Evolutionary conservation across 2,888 invertebrate species (phyloP).

Genomic region (Diaprepes abbreviatus): DNA sequence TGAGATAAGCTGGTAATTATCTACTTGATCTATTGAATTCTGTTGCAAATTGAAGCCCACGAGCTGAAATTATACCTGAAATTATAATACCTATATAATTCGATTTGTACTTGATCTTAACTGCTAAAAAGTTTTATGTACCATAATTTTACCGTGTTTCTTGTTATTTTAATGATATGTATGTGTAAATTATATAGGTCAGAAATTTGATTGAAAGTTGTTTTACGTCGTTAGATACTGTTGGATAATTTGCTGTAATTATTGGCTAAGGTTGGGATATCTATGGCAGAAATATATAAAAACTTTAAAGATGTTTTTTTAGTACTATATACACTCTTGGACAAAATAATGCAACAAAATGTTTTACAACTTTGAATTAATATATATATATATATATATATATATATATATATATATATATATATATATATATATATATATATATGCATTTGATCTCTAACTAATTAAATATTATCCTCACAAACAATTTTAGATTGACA

Average conservation of each 20-base stretch:
- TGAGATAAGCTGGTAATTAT: slow-evolving; percentile 28
- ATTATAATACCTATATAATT: slow-evolving; percentile 24
- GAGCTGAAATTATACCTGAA: slow-evolving; percentile 29
- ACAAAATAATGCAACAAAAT: too few species aligned
- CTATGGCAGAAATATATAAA: too few species aligned
- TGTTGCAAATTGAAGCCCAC: slow-evolving; percentile 16
- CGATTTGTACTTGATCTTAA: slow-evolving; percentile 26
- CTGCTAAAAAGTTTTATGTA: slow-evolving; percentile 9
- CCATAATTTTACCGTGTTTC: background rate
- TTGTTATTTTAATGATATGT: slow-evolving; percentile 13
- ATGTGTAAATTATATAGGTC: slow-evolving; percentile 17
- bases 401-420: too few species aligned
- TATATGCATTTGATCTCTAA: too few species aligned
- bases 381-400: too few species aligned
- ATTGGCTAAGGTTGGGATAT: background rate
- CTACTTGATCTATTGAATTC: slow-evolving; percentile 28
- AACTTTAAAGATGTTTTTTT: too few species aligned
- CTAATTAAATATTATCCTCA: too few species aligned
- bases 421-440: too few species aligned
- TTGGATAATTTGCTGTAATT: slow-evolving; percentile 1
- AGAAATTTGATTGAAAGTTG: slow-evolving; percentile 23
- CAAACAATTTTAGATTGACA: too few species aligned
- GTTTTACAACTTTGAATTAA: too few species aligned
- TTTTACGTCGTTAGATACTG: slow-evolving; percentile 8
- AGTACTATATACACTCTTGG: too few species aligned